Evolutionary conservation across 2,797 vertebrate genomes (phyloP), one percentile per base, ranked within the genome.

Genomic region (Epinephelus awoara): DNA sequence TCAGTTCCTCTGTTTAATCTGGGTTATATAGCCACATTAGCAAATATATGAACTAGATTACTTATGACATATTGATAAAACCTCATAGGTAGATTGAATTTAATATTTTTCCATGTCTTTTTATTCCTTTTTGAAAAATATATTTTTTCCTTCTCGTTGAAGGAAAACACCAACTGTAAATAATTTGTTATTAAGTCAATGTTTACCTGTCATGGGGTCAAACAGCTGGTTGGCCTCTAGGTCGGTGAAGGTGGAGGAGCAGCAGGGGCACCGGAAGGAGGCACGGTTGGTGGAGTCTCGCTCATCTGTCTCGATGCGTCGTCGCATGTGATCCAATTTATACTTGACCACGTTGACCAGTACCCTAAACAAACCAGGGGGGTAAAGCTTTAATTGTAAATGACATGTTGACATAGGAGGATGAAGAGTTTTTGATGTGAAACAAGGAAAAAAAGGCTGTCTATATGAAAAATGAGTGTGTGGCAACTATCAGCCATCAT

Each of bases 191-290:
- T 23, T 23, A 23, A 23, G 23, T 23, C 23, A 23, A 23, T 42
- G n/a, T 61, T 91, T 95, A 99, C 98, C 98, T 91, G 97, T 97
- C 95, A 96, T 96, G 10, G 93, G 95, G 56, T 99, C 97, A 92
- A 99, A 99, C 29, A 99, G 96, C 88, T 99, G 98, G 92, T 99
- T 99, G 88, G 98, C 98, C 90, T 99, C 98, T n/a, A 99, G 89
- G 79, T 99, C 98, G 0, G 98, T 99, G 93, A 99, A 99, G 18
- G 98, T 98, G 92, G 95, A 98, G 91, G 83, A 95, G 91, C 98
- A 99, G 89, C 96, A 96, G 57, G 98, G 98, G 68, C 98, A 99
- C 38, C 96, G 96, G 86, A 99, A 99, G 49, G 98, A 99, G 15
- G 98, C 98, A 0, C 98, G 95, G 77, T 98, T 99, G 80, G 98